phyloP scores from a whole-genome alignment of 35 echinoderm and acorn worm genomes.

The Lytechinus pictus region DNA sequence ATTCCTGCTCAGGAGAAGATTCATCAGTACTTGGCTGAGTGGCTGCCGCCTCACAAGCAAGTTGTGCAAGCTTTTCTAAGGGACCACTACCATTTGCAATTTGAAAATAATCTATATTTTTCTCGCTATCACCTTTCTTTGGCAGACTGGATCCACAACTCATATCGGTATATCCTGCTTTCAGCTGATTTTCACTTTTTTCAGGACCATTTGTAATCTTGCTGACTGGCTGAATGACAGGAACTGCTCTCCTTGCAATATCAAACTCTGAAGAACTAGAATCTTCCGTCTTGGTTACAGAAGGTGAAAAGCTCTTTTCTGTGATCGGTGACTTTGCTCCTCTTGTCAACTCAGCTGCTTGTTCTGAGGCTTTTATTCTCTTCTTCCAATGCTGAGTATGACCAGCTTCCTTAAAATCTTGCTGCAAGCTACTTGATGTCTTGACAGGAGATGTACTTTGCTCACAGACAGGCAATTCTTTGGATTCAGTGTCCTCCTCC shows the following conservation, averaged over 20 bases:
- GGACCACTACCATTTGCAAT: not conserved
- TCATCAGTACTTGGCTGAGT: not conserved
- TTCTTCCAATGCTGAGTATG: conserved; percentile 46
- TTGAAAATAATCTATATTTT: not conserved
- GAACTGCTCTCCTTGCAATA: not conserved
- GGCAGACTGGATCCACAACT: not conserved
- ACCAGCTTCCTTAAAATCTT: not conserved
- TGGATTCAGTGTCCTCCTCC: not conserved
- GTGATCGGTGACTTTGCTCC: not conserved
- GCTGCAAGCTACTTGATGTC: not conserved
- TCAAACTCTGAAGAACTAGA: not conserved
- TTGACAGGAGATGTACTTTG: not conserved
- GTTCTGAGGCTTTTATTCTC: conserved; percentile 29
- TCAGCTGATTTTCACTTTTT: not conserved
- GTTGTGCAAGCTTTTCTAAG: not conserved
- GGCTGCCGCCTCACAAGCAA: not conserved
- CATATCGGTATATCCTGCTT: not conserved
- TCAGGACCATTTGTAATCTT: not conserved
- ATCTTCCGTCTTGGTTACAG: not conserved
- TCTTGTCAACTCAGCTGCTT: not conserved
- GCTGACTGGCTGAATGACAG: not conserved
- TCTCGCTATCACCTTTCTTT: not conserved
- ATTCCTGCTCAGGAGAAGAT: not conserved
- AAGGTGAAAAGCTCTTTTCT: not conserved
- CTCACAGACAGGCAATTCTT: not conserved